phyloP scores from a whole-genome alignment of 1,140 invertebrate genomes.

The Drepana arcuata region DNA sequence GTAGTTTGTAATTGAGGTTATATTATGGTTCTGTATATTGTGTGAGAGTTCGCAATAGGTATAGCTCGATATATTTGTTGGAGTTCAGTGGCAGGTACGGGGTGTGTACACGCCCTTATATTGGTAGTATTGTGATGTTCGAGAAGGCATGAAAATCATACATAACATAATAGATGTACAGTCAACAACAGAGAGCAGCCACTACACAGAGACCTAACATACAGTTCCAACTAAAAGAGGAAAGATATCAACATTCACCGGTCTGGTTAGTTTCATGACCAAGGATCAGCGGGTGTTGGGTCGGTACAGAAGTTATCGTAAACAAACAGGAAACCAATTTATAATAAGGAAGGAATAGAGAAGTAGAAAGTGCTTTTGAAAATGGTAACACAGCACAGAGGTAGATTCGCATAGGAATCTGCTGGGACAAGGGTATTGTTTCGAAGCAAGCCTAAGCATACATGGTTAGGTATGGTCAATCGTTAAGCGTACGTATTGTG shows the following conservation, averaged over 20 bases:
- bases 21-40: slow-evolving; percentile 56
- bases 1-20: slow-evolving; percentile 21
- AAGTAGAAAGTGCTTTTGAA: slow-evolving; percentile 41
- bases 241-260: slow-evolving; percentile 40
- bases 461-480: slow-evolving; percentile 45
- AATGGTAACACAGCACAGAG: slow-evolving; percentile 35
- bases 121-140: slow-evolving; percentile 69
- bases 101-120: slow-evolving; percentile 62
- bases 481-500: slow-evolving; percentile 42
- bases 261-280: slow-evolving; percentile 14
- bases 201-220: slow-evolving; percentile 69
- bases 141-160: slow-evolving; percentile 69
- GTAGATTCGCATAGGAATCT: slow-evolving; percentile 32
- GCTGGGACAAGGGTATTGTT: slow-evolving; percentile 37
- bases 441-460: slow-evolving; percentile 66
- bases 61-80: slow-evolving; percentile 66
- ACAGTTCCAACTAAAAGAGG: slow-evolving; percentile 61
- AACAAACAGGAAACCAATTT: slow-evolving; percentile 17
- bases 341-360: slow-evolving; percentile 27
- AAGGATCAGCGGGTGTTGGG: slow-evolving; percentile 24
- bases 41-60: slow-evolving; percentile 62
- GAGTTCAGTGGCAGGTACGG: slow-evolving; percentile 64
- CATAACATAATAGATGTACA: slow-evolving; percentile 68
- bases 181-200: slow-evolving; percentile 71
- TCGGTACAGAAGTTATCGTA: slow-evolving; percentile 22